Percentiles rank a stretch among this genome's conserved stretches.
phyloP scores from a whole-genome alignment of 1,140 invertebrate genomes.

The Drosophila burlai region DNA sequence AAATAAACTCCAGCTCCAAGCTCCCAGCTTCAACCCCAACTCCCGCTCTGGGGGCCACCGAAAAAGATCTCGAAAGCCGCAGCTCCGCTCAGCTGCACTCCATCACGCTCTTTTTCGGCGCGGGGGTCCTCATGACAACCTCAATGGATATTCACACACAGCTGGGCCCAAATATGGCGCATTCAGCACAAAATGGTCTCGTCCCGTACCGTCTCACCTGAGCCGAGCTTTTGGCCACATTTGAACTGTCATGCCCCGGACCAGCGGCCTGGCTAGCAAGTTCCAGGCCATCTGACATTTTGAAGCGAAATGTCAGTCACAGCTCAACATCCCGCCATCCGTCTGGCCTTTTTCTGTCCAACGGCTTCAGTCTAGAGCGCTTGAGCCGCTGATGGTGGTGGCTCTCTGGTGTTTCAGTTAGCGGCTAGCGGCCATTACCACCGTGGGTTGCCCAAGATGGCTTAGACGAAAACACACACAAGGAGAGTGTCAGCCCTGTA shows the following conservation, averaged over 20 bases:
- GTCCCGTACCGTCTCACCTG: slow-evolving; percentile 15
- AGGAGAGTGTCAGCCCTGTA: slow-evolving; percentile 8
- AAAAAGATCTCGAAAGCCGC: slow-evolving; percentile 34
- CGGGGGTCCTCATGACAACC: slow-evolving; percentile 59
- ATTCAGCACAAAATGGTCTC: slow-evolving; percentile 71
- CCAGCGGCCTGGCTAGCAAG: slow-evolving; percentile 28
- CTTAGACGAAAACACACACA: slow-evolving; percentile 11
- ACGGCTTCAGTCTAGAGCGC: slow-evolving; percentile 67
- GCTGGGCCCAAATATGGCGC: slow-evolving; percentile 67
- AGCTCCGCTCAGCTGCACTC: slow-evolving; percentile 65
- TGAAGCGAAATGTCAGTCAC: slow-evolving; percentile 81
- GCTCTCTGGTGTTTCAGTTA: slow-evolving; percentile 26
- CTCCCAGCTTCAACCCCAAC: slow-evolving; percentile 23
- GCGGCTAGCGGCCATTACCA: slow-evolving; percentile 39
- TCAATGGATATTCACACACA: slow-evolving; percentile 74
- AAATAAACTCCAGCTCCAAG: slow-evolving; percentile 58
- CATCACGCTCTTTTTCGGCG: slow-evolving; percentile 60
- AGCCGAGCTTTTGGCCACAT: slow-evolving; percentile 51
- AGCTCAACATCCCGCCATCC: slow-evolving; percentile 45
- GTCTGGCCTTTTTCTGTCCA: slow-evolving; percentile 24
- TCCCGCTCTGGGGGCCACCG: slow-evolving; percentile 11
- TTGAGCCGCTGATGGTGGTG: slow-evolving; percentile 41
- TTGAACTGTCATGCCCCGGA: slow-evolving; percentile 75
- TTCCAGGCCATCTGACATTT: slow-evolving; percentile 74
- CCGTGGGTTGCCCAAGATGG: slow-evolving; percentile 47